phyloP scores from a whole-genome alignment of 1,140 invertebrate species.

The Bombyx mandarina region DNA sequence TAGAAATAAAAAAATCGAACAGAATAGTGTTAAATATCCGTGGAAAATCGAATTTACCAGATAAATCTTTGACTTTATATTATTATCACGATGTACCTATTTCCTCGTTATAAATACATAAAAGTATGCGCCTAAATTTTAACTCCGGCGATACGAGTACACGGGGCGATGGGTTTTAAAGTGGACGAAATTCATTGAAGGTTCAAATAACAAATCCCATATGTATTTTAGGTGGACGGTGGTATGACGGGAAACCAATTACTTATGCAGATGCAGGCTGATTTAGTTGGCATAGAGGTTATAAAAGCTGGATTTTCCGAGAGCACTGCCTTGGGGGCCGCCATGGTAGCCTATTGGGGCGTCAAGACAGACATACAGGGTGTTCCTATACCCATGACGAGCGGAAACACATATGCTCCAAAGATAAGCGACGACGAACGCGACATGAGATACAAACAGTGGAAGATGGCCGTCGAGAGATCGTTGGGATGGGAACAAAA shows the following conservation, averaged over 20 bases:
- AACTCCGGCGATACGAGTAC: no score
- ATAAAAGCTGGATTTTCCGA: conserved; percentile 85
- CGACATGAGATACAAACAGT: conserved; percentile 81
- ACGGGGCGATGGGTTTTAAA: no score
- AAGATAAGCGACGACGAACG: conserved; percentile 79
- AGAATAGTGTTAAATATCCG: no score
- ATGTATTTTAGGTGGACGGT: conserved; percentile 83
- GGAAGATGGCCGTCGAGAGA: conserved; percentile 88
- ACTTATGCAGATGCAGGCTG: conserved; percentile 83
- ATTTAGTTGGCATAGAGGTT: conserved; percentile 72
- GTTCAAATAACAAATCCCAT: not conserved
- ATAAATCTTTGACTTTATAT: no score
- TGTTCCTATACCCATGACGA: conserved; percentile 61
- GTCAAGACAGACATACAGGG: conserved; percentile 67
- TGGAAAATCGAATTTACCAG: no score
- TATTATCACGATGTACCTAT: no score
- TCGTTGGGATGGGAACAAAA: conserved; percentile 83
- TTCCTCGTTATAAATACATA: no score
- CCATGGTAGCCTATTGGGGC: conserved; percentile 84
- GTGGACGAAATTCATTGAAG: no score
- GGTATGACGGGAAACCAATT: conserved; percentile 92
- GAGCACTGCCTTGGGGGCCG: conserved; percentile 87
- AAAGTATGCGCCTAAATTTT: no score
- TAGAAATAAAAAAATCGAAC: no score
- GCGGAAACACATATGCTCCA: conserved; percentile 77